A percentile compares a stretch with the other conserved stretches of the same genome.
phyloP scores from a whole-genome alignment of 1,140 invertebrate species.

The Tetragnatha versicolor region DNA sequence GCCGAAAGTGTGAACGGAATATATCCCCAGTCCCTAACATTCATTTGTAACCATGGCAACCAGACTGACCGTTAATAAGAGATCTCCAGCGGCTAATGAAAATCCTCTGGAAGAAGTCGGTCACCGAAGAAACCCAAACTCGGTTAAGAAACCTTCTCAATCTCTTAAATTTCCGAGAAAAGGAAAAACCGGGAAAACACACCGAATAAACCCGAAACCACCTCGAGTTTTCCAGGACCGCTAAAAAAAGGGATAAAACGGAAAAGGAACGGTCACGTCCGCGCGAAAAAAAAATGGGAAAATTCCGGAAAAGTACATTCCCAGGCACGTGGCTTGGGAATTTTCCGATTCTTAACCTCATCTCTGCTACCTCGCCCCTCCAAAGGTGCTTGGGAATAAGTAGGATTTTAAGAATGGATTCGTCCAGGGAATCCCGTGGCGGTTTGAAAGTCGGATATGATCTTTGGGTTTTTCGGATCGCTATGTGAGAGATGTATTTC shows the following conservation, averaged over 20 bases:
- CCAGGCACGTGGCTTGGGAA: neutral
- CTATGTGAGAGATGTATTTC: too few species aligned
- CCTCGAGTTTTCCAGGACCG: neutral
- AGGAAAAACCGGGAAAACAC: neutral
- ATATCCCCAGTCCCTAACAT: too few species aligned
- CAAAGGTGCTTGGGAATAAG: neutral
- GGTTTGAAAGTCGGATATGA: too few species aligned
- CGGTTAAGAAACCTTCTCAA: too few species aligned
- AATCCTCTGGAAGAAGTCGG: too few species aligned
- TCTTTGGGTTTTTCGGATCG: too few species aligned
- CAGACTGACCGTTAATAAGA: too few species aligned
- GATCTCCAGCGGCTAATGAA: too few species aligned
- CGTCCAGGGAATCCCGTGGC: neutral
- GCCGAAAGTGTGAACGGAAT: too few species aligned
- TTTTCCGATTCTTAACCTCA: slow-evolving; percentile 21
- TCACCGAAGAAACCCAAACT: too few species aligned
- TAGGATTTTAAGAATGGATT: slow-evolving; percentile 17
- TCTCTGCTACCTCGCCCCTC: neutral
- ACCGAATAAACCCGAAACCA: neutral
- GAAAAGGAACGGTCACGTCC: neutral
- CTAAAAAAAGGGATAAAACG: neutral
- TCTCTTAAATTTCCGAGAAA: too few species aligned
- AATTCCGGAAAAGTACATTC: neutral
- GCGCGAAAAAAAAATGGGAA: neutral
- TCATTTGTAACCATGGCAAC: too few species aligned